Conservation (phyloP, 2,888 invertebrate species). For the Synanthedon vespiformis region DNA sequence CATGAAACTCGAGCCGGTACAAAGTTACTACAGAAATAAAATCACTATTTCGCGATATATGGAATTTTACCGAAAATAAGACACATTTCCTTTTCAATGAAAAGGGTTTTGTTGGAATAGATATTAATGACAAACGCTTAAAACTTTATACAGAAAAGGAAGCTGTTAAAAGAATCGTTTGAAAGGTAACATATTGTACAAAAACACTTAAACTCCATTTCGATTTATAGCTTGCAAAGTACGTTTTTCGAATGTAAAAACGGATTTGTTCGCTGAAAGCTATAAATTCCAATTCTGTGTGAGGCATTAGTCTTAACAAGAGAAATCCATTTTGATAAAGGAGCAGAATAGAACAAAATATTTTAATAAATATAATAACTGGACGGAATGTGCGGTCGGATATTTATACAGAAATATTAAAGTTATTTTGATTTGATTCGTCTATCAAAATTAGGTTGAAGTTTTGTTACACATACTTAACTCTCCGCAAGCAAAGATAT, state of each 20-base stretch:
- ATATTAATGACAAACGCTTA: background rate
- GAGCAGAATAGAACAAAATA: background rate
- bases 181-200: background rate
- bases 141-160: too few relatives aligned
- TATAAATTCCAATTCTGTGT: conserved; percentile 13
- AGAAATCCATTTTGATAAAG: conserved; percentile 10
- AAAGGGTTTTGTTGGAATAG: background rate
- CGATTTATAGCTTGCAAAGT: conserved; percentile 1
- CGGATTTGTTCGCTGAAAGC: conserved; percentile 9
- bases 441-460: too few relatives aligned
- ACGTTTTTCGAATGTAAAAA: conserved; percentile 11
- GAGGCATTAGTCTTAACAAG: conserved; percentile 10
- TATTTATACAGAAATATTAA: too few relatives aligned
- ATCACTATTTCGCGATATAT: conserved; percentile 8
- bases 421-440: too few relatives aligned
- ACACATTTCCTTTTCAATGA: background rate
- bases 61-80: background rate
- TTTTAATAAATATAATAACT: too few relatives aligned
- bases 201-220: too few relatives aligned
- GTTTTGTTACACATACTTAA: too few relatives aligned
- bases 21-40: conserved; percentile 32
- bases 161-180: too few relatives aligned
- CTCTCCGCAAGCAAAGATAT: too few relatives aligned
- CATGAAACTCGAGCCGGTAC: conserved; percentile 30
- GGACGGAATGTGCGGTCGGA: too few relatives aligned